A percentile compares a stretch with the other conserved stretches of the same genome.
phyloP scores from a whole-genome alignment of 2,888 invertebrate genomes.

The Encarsia formosa region DNA sequence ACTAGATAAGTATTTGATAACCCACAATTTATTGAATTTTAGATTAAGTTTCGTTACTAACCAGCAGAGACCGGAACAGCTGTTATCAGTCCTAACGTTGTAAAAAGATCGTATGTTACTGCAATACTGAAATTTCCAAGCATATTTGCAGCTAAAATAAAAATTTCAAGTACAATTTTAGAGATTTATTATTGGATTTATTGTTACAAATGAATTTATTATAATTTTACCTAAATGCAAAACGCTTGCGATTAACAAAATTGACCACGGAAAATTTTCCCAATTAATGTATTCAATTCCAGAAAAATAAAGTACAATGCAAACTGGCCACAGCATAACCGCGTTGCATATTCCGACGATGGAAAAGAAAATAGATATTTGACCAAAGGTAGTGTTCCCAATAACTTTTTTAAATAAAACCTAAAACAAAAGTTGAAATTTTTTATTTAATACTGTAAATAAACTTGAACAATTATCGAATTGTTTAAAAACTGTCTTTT shows the following conservation, averaged over 20 bases:
- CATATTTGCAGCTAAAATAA: conserved; percentile 78
- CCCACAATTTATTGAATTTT: too few relatives aligned
- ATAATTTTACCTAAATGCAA: conserved; percentile 65
- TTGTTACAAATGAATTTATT: conserved; percentile 29
- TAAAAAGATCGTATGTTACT: conserved; percentile 90
- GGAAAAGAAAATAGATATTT: conserved; percentile 90
- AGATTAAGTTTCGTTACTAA: conserved; percentile 56
- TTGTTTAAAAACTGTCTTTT: too few relatives aligned
- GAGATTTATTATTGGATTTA: neutral
- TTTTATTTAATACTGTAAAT: too few relatives aligned
- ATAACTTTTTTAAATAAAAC: conserved; percentile 92
- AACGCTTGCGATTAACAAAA: conserved; percentile 74
- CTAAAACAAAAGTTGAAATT: conserved; percentile 51
- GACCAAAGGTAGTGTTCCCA: conserved; percentile 87
- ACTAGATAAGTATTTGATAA: too few relatives aligned
- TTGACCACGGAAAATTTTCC: conserved; percentile 82
- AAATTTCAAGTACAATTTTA: neutral
- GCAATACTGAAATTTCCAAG: conserved; percentile 91
- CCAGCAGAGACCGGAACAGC: conserved; percentile 94
- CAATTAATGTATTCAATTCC: conserved; percentile 81
- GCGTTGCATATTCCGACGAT: conserved; percentile 86
- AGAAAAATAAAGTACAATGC: conserved; percentile 79
- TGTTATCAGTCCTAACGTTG: conserved; percentile 88
- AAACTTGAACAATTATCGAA: too few relatives aligned
- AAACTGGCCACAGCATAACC: conserved; percentile 85